Conservation (phyloP, 2,888 invertebrate genomes). For the Tachina fera region DNA sequence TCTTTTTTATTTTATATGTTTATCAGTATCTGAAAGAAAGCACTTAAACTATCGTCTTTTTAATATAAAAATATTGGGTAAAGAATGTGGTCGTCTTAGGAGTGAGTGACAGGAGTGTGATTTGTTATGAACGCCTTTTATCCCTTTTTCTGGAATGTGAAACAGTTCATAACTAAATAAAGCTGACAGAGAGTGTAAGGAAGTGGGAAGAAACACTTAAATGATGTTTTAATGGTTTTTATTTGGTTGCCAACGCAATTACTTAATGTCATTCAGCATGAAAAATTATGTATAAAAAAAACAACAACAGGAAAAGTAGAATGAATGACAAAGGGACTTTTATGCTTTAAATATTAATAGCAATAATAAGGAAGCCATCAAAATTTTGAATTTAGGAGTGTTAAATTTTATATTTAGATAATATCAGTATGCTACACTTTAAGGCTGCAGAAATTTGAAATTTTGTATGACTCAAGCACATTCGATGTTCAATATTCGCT, state of each 20-base stretch:
- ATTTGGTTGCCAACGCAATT: conserved; percentile 25
- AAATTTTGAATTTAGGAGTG: no score
- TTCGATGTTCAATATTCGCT: no score
- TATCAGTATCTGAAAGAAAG: neutral
- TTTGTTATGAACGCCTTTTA: neutral
- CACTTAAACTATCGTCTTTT: neutral
- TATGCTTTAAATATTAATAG: neutral
- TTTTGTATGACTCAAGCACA: no score
- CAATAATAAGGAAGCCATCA: no score
- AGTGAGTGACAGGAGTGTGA: neutral
- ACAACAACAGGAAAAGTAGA: no score
- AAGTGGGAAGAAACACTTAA: neutral
- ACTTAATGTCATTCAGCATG: neutral
- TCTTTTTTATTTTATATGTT: neutral
- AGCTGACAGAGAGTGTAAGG: no score
- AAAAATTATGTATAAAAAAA: neutral
- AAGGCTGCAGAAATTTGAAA: no score
- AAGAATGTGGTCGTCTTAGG: neutral
- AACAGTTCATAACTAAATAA: neutral
- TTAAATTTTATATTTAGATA: no score
- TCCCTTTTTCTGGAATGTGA: neutral
- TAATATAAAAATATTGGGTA: neutral
- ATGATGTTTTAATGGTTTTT: conserved; percentile 38
- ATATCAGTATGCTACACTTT: no score
- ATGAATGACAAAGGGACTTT: neutral